A percentile compares a stretch with the other conserved stretches of the same genome.
phyloP scores from a whole-genome alignment of 2,113 vertebrate species.

The Epinephelus moara region DNA sequence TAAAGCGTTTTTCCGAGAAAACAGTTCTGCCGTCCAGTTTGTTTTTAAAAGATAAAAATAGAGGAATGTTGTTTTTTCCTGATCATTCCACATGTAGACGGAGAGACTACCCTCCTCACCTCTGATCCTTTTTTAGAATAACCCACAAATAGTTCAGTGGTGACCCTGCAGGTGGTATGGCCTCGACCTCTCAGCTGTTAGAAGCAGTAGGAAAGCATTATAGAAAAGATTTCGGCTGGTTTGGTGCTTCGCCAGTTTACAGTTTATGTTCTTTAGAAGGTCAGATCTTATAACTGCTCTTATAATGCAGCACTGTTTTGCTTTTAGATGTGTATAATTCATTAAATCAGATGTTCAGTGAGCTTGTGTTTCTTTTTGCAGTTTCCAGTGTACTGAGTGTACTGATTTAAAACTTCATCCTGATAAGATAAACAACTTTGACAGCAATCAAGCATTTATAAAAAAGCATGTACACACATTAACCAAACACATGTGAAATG shows the following conservation, averaged over 20 bases:
- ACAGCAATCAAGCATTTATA: too few species aligned
- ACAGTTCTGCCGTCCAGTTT: conserved; percentile 26
- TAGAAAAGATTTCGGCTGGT: background rate
- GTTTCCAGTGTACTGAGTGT: too few species aligned
- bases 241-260: background rate
- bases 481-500: too few species aligned
- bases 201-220: background rate
- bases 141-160: background rate
- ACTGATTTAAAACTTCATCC: too few species aligned
- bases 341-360: too few species aligned
- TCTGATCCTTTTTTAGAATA: conserved; percentile 16
- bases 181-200: conserved; percentile 17
- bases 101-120: background rate
- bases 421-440: too few species aligned
- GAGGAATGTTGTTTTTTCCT: conserved; percentile 30
- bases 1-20: conserved; percentile 31
- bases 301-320: too few species aligned
- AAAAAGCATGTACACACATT: too few species aligned
- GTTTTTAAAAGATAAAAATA: conserved; percentile 68
- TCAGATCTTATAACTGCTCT: too few species aligned
- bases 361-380: too few species aligned
- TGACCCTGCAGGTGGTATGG: conserved; percentile 19
- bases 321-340: too few species aligned
- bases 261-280: background rate
- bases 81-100: background rate